A percentile compares a stretch with the other conserved stretches of the same genome.
phyloP scores from a whole-genome alignment of 2,113 vertebrate species.

The Hoplias malabaricus region DNA sequence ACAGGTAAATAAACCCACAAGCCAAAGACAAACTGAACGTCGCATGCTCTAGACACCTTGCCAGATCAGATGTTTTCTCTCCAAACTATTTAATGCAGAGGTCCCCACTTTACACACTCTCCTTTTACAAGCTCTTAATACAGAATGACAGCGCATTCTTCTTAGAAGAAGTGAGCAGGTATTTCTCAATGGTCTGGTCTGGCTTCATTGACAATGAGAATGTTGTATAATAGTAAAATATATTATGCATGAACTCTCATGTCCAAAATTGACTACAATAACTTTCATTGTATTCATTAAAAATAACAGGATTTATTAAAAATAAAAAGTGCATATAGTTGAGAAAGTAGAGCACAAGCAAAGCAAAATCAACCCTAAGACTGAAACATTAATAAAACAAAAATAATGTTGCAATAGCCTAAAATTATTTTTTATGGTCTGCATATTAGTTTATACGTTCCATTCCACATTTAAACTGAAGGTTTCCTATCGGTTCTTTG shows the following conservation, averaged over 20 bases:
- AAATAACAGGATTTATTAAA: too few relatives aligned
- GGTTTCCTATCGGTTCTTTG: too few relatives aligned
- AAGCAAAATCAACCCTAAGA: too few relatives aligned
- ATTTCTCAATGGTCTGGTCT: not conserved
- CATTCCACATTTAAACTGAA: too few relatives aligned
- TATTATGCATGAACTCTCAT: too few relatives aligned
- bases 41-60: conserved; percentile 3
- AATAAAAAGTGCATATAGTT: too few relatives aligned
- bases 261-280: too few relatives aligned
- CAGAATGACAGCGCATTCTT: not conserved
- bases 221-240: not conserved
- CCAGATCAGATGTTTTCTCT: conserved; percentile 18
- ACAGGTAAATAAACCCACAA: conserved; percentile 43
- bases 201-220: not conserved
- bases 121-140: not conserved
- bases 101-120: not conserved
- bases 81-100: not conserved
- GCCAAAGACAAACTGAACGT: conserved; percentile 14
- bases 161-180: not conserved
- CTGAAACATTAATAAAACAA: not conserved
- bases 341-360: too few relatives aligned
- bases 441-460: too few relatives aligned
- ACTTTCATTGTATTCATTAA: too few relatives aligned
- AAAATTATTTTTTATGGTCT: too few relatives aligned
- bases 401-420: too few relatives aligned